phyloP scores from a whole-genome alignment of 2,888 invertebrate species.

The Lochmaea capreae region DNA sequence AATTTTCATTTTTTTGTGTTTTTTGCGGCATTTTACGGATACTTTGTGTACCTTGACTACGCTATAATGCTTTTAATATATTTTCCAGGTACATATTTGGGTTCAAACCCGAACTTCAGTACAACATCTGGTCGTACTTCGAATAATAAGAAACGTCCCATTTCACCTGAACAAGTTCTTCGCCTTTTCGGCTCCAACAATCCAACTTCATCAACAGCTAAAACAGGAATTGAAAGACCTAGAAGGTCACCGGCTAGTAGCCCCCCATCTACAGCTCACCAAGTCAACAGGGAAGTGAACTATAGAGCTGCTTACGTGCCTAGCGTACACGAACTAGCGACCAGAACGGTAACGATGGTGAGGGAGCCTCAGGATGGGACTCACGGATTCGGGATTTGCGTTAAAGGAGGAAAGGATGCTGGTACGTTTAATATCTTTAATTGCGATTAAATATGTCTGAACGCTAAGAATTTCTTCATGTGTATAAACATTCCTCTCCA shows the following conservation, averaged over 20 bases:
- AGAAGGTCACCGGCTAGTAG: constrained; percentile 78
- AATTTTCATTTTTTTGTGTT: too few species aligned
- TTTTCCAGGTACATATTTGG: constrained; percentile 74
- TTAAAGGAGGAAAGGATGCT: constrained; percentile 91
- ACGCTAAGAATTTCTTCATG: too few species aligned
- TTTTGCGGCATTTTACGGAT: too few species aligned
- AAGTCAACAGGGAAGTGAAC: constrained; percentile 67
- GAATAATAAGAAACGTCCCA: constrained; percentile 80
- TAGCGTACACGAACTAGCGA: constrained; percentile 80
- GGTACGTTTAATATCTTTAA: constrained; percentile 68
- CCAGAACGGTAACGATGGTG: constrained; percentile 88
- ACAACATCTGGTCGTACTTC: constrained; percentile 58
- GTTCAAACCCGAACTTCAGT: constrained; percentile 72
- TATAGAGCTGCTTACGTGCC: constrained; percentile 66
- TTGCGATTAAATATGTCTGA: too few species aligned
- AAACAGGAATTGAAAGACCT: constrained; percentile 52
- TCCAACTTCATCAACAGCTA: constrained; percentile 41
- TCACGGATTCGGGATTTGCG: constrained; percentile 91
- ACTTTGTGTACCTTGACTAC: too few species aligned
- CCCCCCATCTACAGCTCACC: constrained; percentile 68
- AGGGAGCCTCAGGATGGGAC: constrained; percentile 82
- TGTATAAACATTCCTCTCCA: too few species aligned
- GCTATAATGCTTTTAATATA: too few species aligned
- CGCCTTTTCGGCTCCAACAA: constrained; percentile 61
- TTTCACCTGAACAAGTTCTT: constrained; percentile 83